Evolutionary conservation across 2,113 vertebrate species (phyloP), one percentile per base, ranked within the genome.

Genomic region (Mesembrinibis cayennensis): DNA sequence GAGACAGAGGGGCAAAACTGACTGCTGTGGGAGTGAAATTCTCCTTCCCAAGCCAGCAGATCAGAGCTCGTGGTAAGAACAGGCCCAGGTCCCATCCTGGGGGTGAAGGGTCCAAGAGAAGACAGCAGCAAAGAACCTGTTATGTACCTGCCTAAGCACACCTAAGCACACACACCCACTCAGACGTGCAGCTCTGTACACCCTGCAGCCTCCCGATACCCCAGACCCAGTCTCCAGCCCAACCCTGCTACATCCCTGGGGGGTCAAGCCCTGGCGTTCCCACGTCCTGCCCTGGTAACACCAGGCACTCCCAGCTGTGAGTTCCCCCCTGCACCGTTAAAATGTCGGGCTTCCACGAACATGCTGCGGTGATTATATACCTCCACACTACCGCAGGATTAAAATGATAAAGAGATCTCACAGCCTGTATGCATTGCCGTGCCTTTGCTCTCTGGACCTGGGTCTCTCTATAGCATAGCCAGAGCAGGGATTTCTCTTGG

Each of bases 351-450:
- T 83, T 13, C 40, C 53, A 49, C 0, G 0, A 53, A 26, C n/a
- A 8, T 2, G 10, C 42, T 29, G 50, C 59, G 29, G 81, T 34
- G 44, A 44, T 20, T 61, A 4, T 4, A 34, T 3, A 38, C 16
- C 8, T 67, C 34, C 25, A 53, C 34, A 34, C 9, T 16, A 8
- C 29, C 9, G 61, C 16, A 25, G 40, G 21, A 19, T 53, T 16
- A 18, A 26, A 26, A 9, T 2, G 16, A 5, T 1, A 6, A 3
- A 3, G 44, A 55, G 61, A 38, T 30, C 26, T 11, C 9, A 3
- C 38, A 40, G 50, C 58, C 63, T 15, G 3, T 1, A 9, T 3
- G 13, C 49, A 25, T 8, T 11, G 21, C 76, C 21, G 3, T 29
- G 56, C 22, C 55, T 30, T 53, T 8, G 36, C 14, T 23, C 44